phyloP scores from a whole-genome alignment of 2,797 vertebrate species.

The Eutrigla gurnardus region DNA sequence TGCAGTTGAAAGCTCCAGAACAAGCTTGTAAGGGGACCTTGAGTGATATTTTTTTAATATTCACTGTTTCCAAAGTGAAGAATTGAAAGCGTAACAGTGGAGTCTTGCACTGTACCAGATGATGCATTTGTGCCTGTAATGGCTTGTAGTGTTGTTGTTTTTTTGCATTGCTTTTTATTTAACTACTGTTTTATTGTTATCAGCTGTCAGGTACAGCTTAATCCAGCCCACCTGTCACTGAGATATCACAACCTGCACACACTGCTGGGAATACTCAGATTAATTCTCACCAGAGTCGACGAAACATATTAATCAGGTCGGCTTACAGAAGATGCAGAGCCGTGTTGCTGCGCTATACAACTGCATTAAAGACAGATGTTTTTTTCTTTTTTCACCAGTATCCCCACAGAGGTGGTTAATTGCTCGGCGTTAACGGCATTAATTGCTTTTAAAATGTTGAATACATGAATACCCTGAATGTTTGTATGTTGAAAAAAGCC shows the following conservation, averaged over 20 bases:
- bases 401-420: conserved; percentile 66
- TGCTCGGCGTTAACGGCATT: conserved; percentile 64
- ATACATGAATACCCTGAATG: conserved; percentile 47
- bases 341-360: conserved; percentile 65
- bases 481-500: conserved; percentile 46
- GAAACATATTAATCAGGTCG: conserved; percentile 72
- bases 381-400: conserved; percentile 45
- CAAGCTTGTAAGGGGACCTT: not conserved
- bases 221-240: conserved; percentile 57
- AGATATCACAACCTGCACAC: conserved; percentile 68
- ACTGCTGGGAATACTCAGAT: conserved; percentile 66
- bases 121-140: not conserved
- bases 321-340: conserved; percentile 66
- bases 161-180: conserved; percentile 18
- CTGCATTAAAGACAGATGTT: conserved; percentile 62
- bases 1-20: not conserved
- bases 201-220: conserved; percentile 45
- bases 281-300: conserved; percentile 65
- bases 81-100: not conserved
- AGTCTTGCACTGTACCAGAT: not conserved
- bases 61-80: not conserved
- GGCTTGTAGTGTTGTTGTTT: not conserved
- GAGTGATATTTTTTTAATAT: not conserved
- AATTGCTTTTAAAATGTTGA: conserved; percentile 51
- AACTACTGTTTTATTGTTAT: conserved; percentile 36